These are phyloP conservation scores for Venturia canescens DNA, from an alignment of 1,140 invertebrate genomes.

Conservation along the genomic window DNA sequence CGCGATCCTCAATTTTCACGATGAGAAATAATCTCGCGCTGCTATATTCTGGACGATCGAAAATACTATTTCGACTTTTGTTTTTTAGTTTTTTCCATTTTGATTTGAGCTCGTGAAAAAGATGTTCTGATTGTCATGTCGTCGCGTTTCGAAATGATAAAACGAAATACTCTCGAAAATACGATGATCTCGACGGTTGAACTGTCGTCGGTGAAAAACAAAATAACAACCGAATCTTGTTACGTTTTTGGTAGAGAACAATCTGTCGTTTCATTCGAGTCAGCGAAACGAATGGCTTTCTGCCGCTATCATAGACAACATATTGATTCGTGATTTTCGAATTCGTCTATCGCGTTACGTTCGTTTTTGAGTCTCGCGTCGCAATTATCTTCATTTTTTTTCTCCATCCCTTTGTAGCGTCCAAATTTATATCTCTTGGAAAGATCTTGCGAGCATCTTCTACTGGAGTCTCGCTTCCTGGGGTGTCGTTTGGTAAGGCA, in stretches of 20 bases:
- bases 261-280: too few relatives aligned
- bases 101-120: too few relatives aligned
- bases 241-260: background rate
- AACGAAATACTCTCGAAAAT: too few relatives aligned
- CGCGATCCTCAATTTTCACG: too few relatives aligned
- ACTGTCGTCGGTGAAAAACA: background rate
- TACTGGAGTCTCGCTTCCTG: conserved; percentile 81
- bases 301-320: background rate
- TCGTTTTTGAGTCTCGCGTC: background rate
- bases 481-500: conserved; percentile 81
- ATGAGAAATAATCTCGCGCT: too few relatives aligned
- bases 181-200: background rate
- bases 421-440: background rate
- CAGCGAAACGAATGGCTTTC: too few relatives aligned
- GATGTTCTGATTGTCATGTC: too few relatives aligned
- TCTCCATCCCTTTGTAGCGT: background rate
- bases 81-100: too few relatives aligned
- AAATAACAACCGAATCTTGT: background rate
- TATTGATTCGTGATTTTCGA: background rate
- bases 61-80: too few relatives aligned
- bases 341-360: background rate
- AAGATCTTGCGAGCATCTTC: conserved; percentile 28
- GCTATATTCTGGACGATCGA: too few relatives aligned
- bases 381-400: background rate
- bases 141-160: too few relatives aligned